Evolutionary conservation across 2,888 invertebrate genomes (phyloP).

Genomic region (Oscheius sp.): DNA sequence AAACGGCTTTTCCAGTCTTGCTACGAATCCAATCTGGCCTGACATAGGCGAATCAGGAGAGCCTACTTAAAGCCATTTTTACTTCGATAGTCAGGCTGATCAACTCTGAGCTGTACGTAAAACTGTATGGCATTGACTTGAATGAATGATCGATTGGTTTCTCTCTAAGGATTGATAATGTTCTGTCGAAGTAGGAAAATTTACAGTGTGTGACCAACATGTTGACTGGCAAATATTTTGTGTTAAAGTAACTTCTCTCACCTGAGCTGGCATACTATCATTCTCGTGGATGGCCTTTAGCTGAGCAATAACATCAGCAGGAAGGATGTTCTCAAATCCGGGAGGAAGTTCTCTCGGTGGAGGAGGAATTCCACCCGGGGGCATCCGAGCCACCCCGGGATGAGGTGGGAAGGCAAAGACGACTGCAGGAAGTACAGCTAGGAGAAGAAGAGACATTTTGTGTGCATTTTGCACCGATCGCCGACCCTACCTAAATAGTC

Average conservation of each 20-base stretch:
- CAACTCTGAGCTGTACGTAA: too few relatives aligned
- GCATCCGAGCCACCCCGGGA: neutral
- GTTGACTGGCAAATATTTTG: too few relatives aligned
- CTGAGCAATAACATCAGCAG: slow-evolving; percentile 61
- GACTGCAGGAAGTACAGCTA: slow-evolving; percentile 26
- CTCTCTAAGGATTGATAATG: too few relatives aligned
- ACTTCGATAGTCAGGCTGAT: too few relatives aligned
- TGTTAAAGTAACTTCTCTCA: neutral
- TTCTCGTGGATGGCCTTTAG: slow-evolving; percentile 63
- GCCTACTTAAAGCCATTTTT: too few relatives aligned
- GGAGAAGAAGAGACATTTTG: slow-evolving; percentile 27
- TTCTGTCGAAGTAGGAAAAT: too few relatives aligned
- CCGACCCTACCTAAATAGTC: slow-evolving; percentile 6
- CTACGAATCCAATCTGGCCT: too few relatives aligned
- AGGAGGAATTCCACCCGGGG: slow-evolving; percentile 24
- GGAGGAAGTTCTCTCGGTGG: slow-evolving; percentile 60
- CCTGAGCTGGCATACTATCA: slow-evolving; percentile 35
- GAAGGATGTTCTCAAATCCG: slow-evolving; percentile 64
- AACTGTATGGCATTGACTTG: too few relatives aligned
- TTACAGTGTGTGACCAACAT: too few relatives aligned
- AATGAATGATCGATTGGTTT: too few relatives aligned
- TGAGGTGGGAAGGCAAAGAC: slow-evolving; percentile 34
- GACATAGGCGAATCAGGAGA: too few relatives aligned
- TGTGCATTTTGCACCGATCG: neutral
- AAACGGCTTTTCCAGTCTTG: too few relatives aligned